Conservation (phyloP, 2,888 invertebrate species). For the Trachelus iudaicus region DNA sequence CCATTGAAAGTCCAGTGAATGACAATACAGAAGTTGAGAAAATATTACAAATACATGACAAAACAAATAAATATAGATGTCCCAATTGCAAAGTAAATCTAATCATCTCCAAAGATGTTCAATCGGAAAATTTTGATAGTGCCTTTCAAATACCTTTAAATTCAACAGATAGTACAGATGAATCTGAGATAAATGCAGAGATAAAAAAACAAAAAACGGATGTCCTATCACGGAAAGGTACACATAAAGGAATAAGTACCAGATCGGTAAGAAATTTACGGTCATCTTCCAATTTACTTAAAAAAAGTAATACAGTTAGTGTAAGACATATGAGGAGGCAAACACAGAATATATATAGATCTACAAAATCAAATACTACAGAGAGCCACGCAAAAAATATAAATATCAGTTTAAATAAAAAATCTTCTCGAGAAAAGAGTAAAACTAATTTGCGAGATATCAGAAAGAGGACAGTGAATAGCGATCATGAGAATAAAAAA, state of each 20-base stretch:
- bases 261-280: not conserved
- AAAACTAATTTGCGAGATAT: constrained; percentile 17
- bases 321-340: not conserved
- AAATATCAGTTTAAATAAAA: not conserved
- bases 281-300: not conserved
- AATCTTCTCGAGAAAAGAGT: not conserved
- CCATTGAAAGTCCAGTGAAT: not conserved
- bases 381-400: not conserved
- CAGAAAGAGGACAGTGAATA: constrained; percentile 9
- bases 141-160: not conserved
- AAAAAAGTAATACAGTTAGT: not conserved
- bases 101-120: constrained; percentile 23
- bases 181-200: not conserved
- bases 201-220: not conserved
- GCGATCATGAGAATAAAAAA: not conserved
- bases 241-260: not conserved
- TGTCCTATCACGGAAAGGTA: not conserved
- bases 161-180: not conserved
- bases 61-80: constrained; percentile 25
- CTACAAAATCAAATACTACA: not conserved
- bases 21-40: not conserved
- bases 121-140: not conserved
- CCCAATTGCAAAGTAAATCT: constrained; percentile 41
- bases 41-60: not conserved
- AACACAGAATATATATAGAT: not conserved